Percentiles rank a stretch among this genome's conserved stretches.
phyloP scores from a whole-genome alignment of 2,797 vertebrate genomes.

The Catharus ustulatus region DNA sequence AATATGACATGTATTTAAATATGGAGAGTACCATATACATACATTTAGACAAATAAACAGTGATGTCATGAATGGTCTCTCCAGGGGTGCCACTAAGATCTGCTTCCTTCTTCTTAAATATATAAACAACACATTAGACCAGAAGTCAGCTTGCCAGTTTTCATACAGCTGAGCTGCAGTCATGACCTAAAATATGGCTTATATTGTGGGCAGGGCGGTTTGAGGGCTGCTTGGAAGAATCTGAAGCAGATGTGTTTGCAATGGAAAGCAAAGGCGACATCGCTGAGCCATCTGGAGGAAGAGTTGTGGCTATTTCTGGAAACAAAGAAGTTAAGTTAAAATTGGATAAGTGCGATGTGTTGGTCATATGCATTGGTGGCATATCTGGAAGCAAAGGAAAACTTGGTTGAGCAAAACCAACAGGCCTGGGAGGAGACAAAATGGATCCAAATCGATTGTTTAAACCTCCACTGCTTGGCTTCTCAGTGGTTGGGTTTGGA shows the following conservation, averaged over 20 bases:
- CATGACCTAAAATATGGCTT: slow-evolving; percentile 98
- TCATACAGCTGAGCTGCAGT: slow-evolving; percentile 95
- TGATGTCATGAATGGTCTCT: slow-evolving; percentile 31
- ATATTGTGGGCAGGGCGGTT: slow-evolving; percentile 98
- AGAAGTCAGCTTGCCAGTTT: background rate
- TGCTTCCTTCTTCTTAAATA: slow-evolving; percentile 13
- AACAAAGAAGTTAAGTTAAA: slow-evolving; percentile 97
- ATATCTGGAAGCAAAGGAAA: slow-evolving; percentile 98
- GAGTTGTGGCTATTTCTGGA: slow-evolving; percentile 95
- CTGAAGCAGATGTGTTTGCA: slow-evolving; percentile 89
- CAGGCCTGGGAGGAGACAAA: slow-evolving; percentile 93
- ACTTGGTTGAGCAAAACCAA: slow-evolving; percentile 94
- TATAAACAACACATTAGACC: background rate
- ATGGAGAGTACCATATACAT: background rate
- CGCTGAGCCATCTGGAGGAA: slow-evolving; percentile 91
- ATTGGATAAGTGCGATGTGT: slow-evolving; percentile 95
- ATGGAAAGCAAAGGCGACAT: slow-evolving; percentile 97
- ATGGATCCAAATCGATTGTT: slow-evolving; percentile 98
- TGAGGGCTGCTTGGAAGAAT: slow-evolving; percentile 92
- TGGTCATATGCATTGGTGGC: slow-evolving; percentile 93
- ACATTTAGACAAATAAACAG: slow-evolving; percentile 49
- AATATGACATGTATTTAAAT: background rate
- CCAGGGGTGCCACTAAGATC: background rate
- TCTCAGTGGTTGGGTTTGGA: slow-evolving; percentile 92
- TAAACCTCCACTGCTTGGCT: slow-evolving; percentile 86